Conservation (phyloP, 2,888 invertebrate genomes). For the Rutpela maculata region DNA sequence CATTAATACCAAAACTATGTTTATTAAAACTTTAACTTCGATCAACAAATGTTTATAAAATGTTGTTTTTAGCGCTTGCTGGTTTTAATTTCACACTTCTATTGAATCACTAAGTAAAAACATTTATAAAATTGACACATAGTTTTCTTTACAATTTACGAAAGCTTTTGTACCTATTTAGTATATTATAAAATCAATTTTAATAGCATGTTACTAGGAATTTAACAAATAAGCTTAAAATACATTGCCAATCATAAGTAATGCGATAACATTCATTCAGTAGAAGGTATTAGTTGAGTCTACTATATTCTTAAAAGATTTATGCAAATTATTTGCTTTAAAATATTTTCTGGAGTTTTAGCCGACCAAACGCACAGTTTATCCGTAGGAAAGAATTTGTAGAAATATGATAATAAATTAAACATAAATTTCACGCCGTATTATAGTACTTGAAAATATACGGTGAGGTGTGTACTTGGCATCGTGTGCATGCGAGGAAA, state of each 20-base stretch:
- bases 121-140: background rate
- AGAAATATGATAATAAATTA: constrained; percentile 47
- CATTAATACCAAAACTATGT: too few relatives aligned
- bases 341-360: background rate
- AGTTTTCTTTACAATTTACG: background rate
- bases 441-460: constrained; percentile 52
- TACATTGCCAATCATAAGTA: background rate
- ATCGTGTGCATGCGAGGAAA: constrained; percentile 57
- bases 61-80: background rate
- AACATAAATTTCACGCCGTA: constrained; percentile 47
- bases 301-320: background rate
- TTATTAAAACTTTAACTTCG: too few relatives aligned
- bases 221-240: background rate
- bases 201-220: background rate
- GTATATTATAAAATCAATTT: constrained; percentile 11
- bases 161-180: constrained; percentile 4
- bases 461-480: constrained; percentile 58
- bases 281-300: background rate
- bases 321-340: background rate
- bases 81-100: background rate
- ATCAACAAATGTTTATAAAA: background rate
- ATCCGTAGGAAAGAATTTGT: constrained; percentile 31
- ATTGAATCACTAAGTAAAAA: background rate
- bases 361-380: constrained; percentile 17
- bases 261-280: background rate